These are phyloP conservation scores for Patiria pectinifera DNA, from an alignment of 53 echinoderm and acorn worm genomes.

Conservation along the genomic window DNA sequence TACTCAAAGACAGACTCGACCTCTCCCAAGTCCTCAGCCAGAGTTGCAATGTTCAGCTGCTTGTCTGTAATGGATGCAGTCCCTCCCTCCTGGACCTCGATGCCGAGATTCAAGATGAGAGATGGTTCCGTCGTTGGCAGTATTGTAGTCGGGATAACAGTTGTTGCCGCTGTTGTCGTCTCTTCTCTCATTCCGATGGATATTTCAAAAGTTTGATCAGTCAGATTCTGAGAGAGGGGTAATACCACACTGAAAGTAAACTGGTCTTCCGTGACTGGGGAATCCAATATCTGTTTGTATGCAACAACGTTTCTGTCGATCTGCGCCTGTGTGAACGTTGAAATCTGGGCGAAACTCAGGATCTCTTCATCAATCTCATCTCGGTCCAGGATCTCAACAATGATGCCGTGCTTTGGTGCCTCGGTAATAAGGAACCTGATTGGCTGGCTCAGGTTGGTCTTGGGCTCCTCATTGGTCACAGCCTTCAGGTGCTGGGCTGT, in stretches of 20 bases:
- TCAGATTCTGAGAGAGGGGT: conserved; percentile 84
- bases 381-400: conserved; percentile 76
- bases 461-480: conserved; percentile 82
- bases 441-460: conserved; percentile 74
- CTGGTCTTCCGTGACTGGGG: conserved; percentile 56
- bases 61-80: conserved; percentile 70
- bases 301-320: conserved; percentile 72
- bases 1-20: conserved; percentile 65
- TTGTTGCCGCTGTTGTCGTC: conserved; percentile 48
- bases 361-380: conserved; percentile 55
- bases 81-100: conserved; percentile 84
- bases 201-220: conserved; percentile 69
- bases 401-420: conserved; percentile 69
- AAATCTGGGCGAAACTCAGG: conserved; percentile 63
- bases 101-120: conserved; percentile 51
- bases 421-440: conserved; percentile 75
- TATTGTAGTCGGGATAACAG: conserved; percentile 43
- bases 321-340: conserved; percentile 82
- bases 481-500: conserved; percentile 75
- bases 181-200: conserved; percentile 53
- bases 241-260: conserved; percentile 79
- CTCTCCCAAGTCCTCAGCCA: conserved; percentile 64
- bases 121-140: conserved; percentile 34
- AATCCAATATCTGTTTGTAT: conserved; percentile 78
- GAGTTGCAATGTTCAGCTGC: conserved; percentile 66